Conservation (phyloP, 1,140 invertebrate genomes). For the Paraescarpia echinospica region DNA sequence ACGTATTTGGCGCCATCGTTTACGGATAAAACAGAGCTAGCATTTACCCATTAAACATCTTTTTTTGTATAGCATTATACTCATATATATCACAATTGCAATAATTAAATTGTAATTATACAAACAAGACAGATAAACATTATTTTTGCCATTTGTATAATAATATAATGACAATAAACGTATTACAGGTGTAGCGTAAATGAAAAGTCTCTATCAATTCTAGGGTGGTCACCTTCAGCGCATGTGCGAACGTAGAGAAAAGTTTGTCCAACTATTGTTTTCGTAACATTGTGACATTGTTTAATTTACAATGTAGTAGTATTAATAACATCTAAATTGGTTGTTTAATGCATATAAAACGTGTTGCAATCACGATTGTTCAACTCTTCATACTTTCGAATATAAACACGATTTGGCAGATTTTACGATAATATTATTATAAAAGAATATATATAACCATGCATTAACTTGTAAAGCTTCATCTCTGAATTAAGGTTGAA, state of each 20-base stretch:
- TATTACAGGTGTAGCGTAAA: background rate
- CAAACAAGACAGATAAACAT: background rate
- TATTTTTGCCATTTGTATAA: background rate
- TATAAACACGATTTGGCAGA: too few species aligned
- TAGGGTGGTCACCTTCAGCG: background rate
- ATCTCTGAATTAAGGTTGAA: too few species aligned
- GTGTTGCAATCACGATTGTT: too few species aligned
- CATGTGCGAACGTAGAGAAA: background rate
- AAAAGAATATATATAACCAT: too few species aligned
- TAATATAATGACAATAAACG: background rate
- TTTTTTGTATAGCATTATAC: background rate
- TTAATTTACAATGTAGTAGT: too few species aligned
- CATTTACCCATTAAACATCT: background rate
- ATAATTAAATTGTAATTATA: background rate
- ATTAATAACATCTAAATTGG: too few species aligned
- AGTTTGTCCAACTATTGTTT: too few species aligned
- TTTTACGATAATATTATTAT: too few species aligned
- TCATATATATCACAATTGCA: background rate
- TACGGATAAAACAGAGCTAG: background rate
- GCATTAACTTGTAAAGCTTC: too few species aligned
- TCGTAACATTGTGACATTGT: too few species aligned
- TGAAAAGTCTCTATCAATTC: background rate
- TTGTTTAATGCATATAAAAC: too few species aligned
- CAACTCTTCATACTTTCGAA: too few species aligned
- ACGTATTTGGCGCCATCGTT: background rate